Base-by-base conservation (phyloP, 2,888 invertebrate genomes). In the Ametastegia equiseti region DNA sequence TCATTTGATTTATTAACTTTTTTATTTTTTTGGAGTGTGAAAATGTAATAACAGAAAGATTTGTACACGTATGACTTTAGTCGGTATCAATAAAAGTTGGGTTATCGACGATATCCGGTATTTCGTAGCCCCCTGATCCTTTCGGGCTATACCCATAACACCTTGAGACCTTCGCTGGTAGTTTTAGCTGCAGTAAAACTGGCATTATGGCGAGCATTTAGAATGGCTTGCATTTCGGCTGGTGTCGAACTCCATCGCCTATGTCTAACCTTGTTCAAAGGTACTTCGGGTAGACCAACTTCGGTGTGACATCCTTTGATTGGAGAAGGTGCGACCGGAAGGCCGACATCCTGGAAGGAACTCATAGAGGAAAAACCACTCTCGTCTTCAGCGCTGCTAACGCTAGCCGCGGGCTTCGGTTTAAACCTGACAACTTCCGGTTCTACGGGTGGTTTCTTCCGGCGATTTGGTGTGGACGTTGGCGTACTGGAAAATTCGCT, bases 301-400 rank as follows among this genome's bases (percentile, higher is more conserved):
- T 91, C 91, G 11, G 90, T 88, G 82, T 91, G 91, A 82, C 88
- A 91, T 19, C 88, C 89, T 80, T 89, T 91, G 5, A 90, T 84
- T 0, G 89, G 88, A 3, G 87, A 88, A 15, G 84, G 82, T 11
- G 84, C 79, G 19, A 81, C 60, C 0, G 96, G 96, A 87, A 96
- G 92, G 13, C 96, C 96, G 69, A 96, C 94, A 89, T 97, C 97
- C 92, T 97, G 96, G 89, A 96, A 97, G 7, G 97, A 97, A 90
- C 95, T 96, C 93, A 97, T 96, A 9, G 97, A 97, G 15, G 96
- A 96, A 91, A 97, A 97, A 39, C 97, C 97, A 89, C 97, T 97
- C 91, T 97, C 97, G 87, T 97, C 96, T 90, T 97, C 97, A 11
- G 92, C 92, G 82, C 91, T 91, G 85, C 90, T 90, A 9, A 89